Evolutionary conservation across 2,797 vertebrate species (phyloP), one percentile per base, ranked within the genome.

Genomic region (Semotilus atromaculatus): DNA sequence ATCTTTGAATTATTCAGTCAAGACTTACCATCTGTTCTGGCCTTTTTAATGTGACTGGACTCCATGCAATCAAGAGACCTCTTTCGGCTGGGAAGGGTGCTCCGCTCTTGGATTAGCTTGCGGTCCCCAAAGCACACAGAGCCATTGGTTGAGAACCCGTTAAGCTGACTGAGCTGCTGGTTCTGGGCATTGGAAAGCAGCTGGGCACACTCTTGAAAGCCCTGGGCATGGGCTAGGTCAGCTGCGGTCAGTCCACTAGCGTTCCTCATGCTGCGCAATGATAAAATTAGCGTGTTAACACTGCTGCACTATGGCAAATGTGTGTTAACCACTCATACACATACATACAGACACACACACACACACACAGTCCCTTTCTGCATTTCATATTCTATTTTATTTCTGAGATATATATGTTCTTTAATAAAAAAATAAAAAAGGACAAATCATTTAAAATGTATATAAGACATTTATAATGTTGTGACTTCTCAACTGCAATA

Each of bases 181-280:
- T 97, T 98, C 96, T 98, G 98, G 93, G 97, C 96, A 95, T 97
- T 98, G 95, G 97, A 97, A 93, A 99, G 97, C 95, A 98, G 96
- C 95, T 96, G 97, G 90, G 97, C 96, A 85, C 98, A 99, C 92
- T 98, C 97, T 89, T 93, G 96, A 96, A 99, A 99, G 90, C 98
- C 98, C 96, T 99, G 98, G 94, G 97, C 97, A 89, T 97, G 96
- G 92, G 98, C 98, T 96, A 99, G 96, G 95, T 99, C 97, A 90
- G 98, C 98, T 92, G 97, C 97, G 29, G 97, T 98, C 97, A 99
- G 96, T 96, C 97, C 98, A 96, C 96, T 98, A 96, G 97, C 97
- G 96, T 99, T 99, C 96, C 97, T 98, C 93, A 99, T 96, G 96
- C 98, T 99, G 98, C 91, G 95, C 94, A 95, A 97, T 91, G 93